Evolutionary conservation across 2,888 invertebrate genomes (phyloP).

Genomic region (Timema podura): DNA sequence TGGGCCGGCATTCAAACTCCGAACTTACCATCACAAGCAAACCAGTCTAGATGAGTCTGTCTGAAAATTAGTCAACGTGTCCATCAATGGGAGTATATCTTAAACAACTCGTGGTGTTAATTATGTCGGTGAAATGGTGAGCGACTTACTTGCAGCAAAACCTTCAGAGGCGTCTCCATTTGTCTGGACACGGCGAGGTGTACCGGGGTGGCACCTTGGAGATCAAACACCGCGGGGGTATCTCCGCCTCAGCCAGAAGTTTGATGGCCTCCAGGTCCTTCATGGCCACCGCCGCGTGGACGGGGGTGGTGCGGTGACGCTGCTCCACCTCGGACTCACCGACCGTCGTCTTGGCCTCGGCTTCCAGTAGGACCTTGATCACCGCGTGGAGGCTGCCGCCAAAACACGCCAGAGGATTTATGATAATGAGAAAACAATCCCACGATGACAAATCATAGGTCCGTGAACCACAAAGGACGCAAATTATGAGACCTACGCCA

Average conservation of each 20-base stretch:
- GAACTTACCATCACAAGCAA: too few relatives aligned
- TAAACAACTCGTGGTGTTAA: too few relatives aligned
- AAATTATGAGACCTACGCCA: too few relatives aligned
- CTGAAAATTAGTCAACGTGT: too few relatives aligned
- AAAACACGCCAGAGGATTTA: too few relatives aligned
- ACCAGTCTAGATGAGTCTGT: too few relatives aligned
- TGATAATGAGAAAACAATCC: too few relatives aligned
- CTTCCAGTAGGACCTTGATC: conserved; percentile 20
- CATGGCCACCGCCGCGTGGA: conserved; percentile 52
- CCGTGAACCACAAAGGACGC: too few relatives aligned
- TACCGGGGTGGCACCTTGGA: conserved; percentile 49
- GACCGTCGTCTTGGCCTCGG: conserved; percentile 23
- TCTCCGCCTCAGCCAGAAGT: conserved; percentile 47
- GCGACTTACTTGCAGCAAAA: conserved; percentile 35
- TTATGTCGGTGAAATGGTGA: too few relatives aligned
- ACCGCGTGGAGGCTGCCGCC: conserved; percentile 21
- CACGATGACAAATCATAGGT: too few relatives aligned
- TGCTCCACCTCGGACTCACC: neutral
- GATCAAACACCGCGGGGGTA: conserved; percentile 46
- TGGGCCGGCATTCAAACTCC: too few relatives aligned
- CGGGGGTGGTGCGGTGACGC: conserved; percentile 43
- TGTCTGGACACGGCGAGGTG: conserved; percentile 51
- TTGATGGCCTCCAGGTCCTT: conserved; percentile 47
- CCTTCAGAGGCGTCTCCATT: conserved; percentile 45
- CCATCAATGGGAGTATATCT: too few relatives aligned